phyloP scores from a whole-genome alignment of 2,888 invertebrate species.

The Patella caerulea region DNA sequence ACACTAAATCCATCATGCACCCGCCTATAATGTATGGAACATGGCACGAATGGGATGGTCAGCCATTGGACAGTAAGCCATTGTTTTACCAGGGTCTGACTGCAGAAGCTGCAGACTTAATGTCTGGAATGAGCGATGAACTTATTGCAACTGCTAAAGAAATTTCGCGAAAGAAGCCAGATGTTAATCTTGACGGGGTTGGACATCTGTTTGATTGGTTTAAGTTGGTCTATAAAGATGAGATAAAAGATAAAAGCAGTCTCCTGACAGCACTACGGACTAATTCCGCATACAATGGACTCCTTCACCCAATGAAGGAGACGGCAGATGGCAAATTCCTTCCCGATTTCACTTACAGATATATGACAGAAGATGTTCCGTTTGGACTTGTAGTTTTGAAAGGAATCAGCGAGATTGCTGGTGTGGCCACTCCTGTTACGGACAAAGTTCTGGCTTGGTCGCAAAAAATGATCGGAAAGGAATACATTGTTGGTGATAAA shows the following conservation, averaged over 20 bases:
- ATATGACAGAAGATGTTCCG: conserved; percentile 55
- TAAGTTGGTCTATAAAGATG: conserved; percentile 44
- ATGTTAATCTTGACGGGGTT: conserved; percentile 49
- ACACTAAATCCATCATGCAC: conserved; percentile 56
- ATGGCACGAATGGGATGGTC: conserved; percentile 56
- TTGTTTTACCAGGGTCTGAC: conserved; percentile 60
- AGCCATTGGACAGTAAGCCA: conserved; percentile 46
- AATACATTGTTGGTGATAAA: conserved; percentile 46
- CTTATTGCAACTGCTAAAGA: conserved; percentile 48
- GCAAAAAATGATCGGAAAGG: conserved; percentile 52
- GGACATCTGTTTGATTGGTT: conserved; percentile 55
- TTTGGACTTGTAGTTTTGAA: conserved; percentile 56
- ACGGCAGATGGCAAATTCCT: conserved; percentile 44
- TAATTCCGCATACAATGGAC: conserved; percentile 53
- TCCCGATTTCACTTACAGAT: conserved; percentile 55
- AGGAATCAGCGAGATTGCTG: conserved; percentile 53
- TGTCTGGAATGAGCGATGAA: conserved; percentile 54
- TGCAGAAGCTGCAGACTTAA: conserved; percentile 43
- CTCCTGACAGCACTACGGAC: conserved; percentile 46
- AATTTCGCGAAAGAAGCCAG: conserved; percentile 38
- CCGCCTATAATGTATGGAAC: conserved; percentile 57
- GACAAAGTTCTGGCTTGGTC: conserved; percentile 55
- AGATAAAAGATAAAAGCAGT: conserved; percentile 43
- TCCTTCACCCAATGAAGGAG: conserved; percentile 52
- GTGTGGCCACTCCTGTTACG: conserved; percentile 51